Base-by-base conservation (phyloP, 2,888 invertebrate genomes). In the Microctonus aethiopoides region DNA sequence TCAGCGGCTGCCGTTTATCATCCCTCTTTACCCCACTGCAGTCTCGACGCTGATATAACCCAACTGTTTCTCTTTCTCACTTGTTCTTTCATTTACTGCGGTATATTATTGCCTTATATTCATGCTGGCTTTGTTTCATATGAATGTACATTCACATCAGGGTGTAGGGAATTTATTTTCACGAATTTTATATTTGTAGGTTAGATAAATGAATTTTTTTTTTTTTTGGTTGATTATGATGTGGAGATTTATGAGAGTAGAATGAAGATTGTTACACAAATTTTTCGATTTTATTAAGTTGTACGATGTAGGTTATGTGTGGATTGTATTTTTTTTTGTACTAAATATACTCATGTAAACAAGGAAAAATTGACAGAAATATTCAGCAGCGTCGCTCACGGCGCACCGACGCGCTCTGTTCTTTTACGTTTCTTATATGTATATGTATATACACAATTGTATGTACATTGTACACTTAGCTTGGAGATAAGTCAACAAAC, bases 1-100 rank as follows among this genome's bases (percentile, higher is more conserved):
- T 83, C 83, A 77, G 68, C 26, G 70, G 71, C 56, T 24, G 64
- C 51, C 51, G 59, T 71, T 71, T 57, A 70, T 76, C 77, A 74
- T 80, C 69, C 70, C 70, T 24, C 69, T 75, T 32, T 67, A 29
- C 39, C 24, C 41, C 32, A 20, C 64, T 16, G 39, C 57, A 60
- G 39, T 56, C 22, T 29, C 34, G n/a, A 41, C 51, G 57, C 67
- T 70, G 62, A 63, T 67, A 67, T 39, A 59, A 24, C 70, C 67
- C 70, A 67, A 67, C 67, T 26, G 34, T 10, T 34, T 51, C 16
- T 62, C 16, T 59, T 54, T 60, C 62, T 66, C 68, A 41, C 65
- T 56, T 60, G 52, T 41, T 60, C 26, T 41, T 4, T 10, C 13
- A 2, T 39, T 39, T 13, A 4, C 24, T 57, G 16, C 13, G 1